A percentile compares a stretch with the other conserved stretches of the same genome.
These are phyloP conservation scores for Pycnomerus fuliginosus DNA, from an alignment of 2,888 invertebrate species.

Conservation along the genomic window DNA sequence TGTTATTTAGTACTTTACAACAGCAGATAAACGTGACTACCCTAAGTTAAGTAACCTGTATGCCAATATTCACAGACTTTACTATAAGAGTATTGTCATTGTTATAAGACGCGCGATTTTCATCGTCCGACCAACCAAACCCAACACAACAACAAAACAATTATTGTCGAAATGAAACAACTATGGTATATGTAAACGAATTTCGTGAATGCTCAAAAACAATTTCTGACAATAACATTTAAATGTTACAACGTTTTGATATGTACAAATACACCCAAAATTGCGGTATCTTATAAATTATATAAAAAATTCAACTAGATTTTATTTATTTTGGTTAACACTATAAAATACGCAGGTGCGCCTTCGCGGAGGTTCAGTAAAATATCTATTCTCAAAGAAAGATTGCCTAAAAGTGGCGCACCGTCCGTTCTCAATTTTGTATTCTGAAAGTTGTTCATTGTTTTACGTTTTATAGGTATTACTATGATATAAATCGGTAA, in stretches of 20 bases:
- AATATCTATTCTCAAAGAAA: too few relatives aligned
- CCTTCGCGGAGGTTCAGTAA: too few relatives aligned
- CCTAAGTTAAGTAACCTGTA: slow-evolving; percentile 45
- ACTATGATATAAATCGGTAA: slow-evolving; percentile 11
- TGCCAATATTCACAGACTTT: slow-evolving; percentile 42
- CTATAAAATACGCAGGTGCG: too few relatives aligned
- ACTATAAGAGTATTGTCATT: slow-evolving; percentile 45
- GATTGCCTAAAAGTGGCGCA: too few relatives aligned
- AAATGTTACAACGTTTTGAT: slow-evolving; percentile 27
- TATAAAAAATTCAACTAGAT: slow-evolving; percentile 50
- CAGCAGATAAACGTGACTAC: slow-evolving; percentile 36
- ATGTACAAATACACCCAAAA: slow-evolving; percentile 44
- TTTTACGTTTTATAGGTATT: slow-evolving; percentile 22
- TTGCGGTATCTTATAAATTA: slow-evolving; percentile 48
- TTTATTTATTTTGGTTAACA: slow-evolving; percentile 33
- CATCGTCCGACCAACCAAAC: too few relatives aligned
- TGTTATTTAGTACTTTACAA: slow-evolving; percentile 26
- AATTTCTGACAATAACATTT: too few relatives aligned
- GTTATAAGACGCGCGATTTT: slow-evolving; percentile 29
- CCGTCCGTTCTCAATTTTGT: too few relatives aligned
- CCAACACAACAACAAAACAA: too few relatives aligned
- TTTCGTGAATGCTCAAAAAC: slow-evolving; percentile 1
- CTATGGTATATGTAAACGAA: too few relatives aligned
- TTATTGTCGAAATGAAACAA: too few relatives aligned
- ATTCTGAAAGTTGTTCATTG: too few relatives aligned